Evolutionary conservation across 2,113 vertebrate species (phyloP), one percentile per base, ranked within the genome.

Genomic region (Mormyrus iriodes): DNA sequence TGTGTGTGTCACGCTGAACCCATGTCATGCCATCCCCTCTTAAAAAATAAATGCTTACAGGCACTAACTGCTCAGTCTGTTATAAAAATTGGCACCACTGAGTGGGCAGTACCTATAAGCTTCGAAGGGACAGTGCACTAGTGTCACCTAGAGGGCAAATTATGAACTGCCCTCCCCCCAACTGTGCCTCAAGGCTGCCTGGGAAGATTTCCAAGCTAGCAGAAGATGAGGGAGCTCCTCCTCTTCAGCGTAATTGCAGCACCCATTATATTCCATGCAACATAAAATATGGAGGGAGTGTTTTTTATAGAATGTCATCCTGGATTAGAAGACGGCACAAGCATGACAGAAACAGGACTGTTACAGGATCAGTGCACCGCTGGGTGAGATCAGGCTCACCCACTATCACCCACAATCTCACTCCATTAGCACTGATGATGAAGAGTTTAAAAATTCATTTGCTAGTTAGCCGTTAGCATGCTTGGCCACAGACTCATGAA

Each of bases 111-210:
- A 10, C 10, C 35, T 17, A 12, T 48, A 48, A 58, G 51, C 35
- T 42, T 49, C 19, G 48, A 2, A 42, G 46, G 27, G 31, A 39
- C 84, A 89, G 88, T 73, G 39, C 52, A 44, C 35, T 42, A 58
- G 88, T 49, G 88, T 76, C 88, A 89, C 88, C 88, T 89, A 84
- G 9, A 27, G 88, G 42, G 4, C 17, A 49, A 58, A 55, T 17
- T 42, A n/a, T 7, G 15, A 3, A 42, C 87, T 17, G 24, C 61
- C 7, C 13, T 19, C 10, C 19, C 61, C 58, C 3, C n/a, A 65
- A 27, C 4, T 46, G 15, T 84, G 79, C 79, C 35, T 83, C 39
- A 8, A n/a, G 42, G 44, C 4, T 46, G 42, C 42, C 35, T 84
- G 44, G 24, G 17, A 84, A n/a, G 82, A 46, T 12, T 12, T 46